Base-by-base conservation (phyloP, 2,888 invertebrate genomes). In the Chaetogeoica ovagalla region DNA sequence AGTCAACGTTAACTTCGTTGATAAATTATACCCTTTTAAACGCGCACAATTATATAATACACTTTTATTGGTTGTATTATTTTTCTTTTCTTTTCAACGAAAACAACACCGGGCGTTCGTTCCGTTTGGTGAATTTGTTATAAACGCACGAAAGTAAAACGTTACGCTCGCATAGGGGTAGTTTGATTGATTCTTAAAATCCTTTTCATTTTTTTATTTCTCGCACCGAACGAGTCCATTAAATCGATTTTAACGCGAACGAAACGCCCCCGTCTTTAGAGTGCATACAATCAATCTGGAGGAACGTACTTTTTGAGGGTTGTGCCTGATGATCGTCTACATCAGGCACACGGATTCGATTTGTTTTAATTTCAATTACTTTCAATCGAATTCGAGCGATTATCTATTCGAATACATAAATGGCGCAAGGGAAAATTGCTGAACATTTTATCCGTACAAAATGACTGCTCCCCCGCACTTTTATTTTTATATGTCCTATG, bases 121-220 rank as follows among this genome's bases (percentile, higher is more conserved):
- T 65, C 63, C 73, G 37, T 63, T 74, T 55, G 63, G 52, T 63
- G 48, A 55, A 52, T 74, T 74, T n/a, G 55, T 73, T 73, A 4
- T 30, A 30, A 48, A 23, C 62, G n/a, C 15, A 55, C 19, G 55
- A 37, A 63, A 63, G 37, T 55, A 63, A 63, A 63, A 52, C 63
- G 55, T 73, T 74, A 63, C 55, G 48, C 7, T 43, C 7, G 9
- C 6, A 9, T 6, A 55, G 52, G 77, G 70, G 77, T 77, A 77
- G 77, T 70, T 70, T 77, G 77, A 77, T 77, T 77, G 77, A 77
- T 77, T 77, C 57, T 62, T 70, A 63, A 62, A 70, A 63, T 21
- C 70, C 39, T n/a, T 57, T 66, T 65, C 65, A 57, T 57, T 57
- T 74, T 77, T 77, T 69, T 7, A n/a, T 70, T 15, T 5, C 59